Conservation (phyloP, 1,140 invertebrate genomes). For the Caenorhabditis briggsae region DNA sequence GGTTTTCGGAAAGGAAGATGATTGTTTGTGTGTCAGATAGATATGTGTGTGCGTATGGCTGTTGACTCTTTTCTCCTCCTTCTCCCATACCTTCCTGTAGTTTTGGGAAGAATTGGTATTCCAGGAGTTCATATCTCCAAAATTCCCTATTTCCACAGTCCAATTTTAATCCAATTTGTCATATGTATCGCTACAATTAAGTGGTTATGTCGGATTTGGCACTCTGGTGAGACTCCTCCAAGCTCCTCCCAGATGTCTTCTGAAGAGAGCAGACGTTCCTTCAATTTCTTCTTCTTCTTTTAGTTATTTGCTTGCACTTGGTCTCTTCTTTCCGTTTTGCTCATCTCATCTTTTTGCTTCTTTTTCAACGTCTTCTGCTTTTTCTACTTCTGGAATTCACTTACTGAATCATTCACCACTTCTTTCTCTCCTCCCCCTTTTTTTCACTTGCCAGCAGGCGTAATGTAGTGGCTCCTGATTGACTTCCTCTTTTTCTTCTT, state of each 20-base stretch:
- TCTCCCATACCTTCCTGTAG: slow-evolving; percentile 36
- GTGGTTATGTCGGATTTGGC: slow-evolving; percentile 34
- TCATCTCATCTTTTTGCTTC: slow-evolving; percentile 35
- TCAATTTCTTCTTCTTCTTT: not conserved
- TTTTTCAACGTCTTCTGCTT: slow-evolving; percentile 26
- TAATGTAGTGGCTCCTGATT: slow-evolving; percentile 55
- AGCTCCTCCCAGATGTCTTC: slow-evolving; percentile 1
- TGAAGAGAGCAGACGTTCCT: slow-evolving; percentile 43
- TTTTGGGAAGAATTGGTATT: slow-evolving; percentile 6
- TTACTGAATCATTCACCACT: slow-evolving; percentile 52
- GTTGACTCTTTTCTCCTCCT: slow-evolving; percentile 40
- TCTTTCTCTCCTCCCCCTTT: not conserved
- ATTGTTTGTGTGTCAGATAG: slow-evolving; percentile 56
- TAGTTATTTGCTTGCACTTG: slow-evolving; percentile 45
- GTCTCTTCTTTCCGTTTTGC: slow-evolving; percentile 38
- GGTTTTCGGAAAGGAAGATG: slow-evolving; percentile 56
- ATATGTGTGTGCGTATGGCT: slow-evolving; percentile 55
- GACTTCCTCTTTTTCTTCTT: slow-evolving; percentile 39
- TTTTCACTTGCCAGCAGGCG: slow-evolving; percentile 31
- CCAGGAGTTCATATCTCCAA: slow-evolving; percentile 11
- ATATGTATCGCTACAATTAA: slow-evolving; percentile 46
- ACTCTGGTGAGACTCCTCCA: not conserved
- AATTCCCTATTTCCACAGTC: not conserved
- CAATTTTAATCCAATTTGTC: not conserved
- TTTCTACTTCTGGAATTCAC: slow-evolving; percentile 48